Conservation (phyloP, 2,113 vertebrate species). For the Leucopsar rothschildi region DNA sequence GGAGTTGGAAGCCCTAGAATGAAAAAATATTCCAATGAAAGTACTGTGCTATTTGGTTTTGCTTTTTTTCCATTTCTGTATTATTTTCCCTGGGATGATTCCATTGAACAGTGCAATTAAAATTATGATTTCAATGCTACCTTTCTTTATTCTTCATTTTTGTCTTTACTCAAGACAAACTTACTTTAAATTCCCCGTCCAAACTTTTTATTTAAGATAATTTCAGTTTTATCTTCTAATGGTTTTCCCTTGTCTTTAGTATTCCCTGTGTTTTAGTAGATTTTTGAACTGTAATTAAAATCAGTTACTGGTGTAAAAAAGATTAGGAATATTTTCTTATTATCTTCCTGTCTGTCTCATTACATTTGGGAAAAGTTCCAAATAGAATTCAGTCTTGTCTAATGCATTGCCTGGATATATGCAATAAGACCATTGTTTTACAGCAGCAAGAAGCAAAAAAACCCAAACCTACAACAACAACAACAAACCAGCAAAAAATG, state of each 20-base stretch:
- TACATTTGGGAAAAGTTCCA: background rate
- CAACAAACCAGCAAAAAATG: background rate
- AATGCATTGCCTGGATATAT: background rate
- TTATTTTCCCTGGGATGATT: background rate
- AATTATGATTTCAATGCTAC: background rate
- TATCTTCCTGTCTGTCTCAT: background rate
- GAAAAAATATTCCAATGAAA: background rate
- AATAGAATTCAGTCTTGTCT: background rate
- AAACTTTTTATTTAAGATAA: background rate
- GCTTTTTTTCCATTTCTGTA: background rate
- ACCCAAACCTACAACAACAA: background rate
- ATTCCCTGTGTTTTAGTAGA: background rate
- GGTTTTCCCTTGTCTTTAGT: background rate
- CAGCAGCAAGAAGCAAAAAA: background rate
- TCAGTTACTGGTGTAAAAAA: background rate
- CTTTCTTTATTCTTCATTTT: background rate
- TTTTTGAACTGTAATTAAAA: background rate
- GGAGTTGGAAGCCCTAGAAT: background rate
- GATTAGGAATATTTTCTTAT: background rate
- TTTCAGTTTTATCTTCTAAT: background rate
- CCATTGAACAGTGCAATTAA: constrained; percentile 30
- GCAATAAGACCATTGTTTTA: background rate
- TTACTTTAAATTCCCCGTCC: background rate
- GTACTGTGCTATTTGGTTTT: background rate
- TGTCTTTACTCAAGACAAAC: constrained; percentile 1